These are phyloP conservation scores for Suncus etruscus DNA, from an alignment of 2,113 vertebrate species.

Conservation along the genomic window DNA sequence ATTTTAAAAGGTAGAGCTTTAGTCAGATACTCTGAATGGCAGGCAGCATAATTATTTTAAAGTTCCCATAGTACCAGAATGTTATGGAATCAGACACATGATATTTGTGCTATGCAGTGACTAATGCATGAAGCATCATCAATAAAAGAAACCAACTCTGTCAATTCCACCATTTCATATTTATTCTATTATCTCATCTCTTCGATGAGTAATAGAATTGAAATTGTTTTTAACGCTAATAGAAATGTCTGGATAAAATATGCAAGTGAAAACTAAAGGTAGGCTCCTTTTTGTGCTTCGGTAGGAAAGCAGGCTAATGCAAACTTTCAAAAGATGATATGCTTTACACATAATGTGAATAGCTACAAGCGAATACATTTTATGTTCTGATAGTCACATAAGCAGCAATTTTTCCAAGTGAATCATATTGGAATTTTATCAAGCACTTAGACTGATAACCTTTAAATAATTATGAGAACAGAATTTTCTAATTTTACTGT, in stretches of 20 bases:
- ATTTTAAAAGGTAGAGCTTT: conserved; percentile 51
- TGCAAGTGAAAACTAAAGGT: conserved; percentile 47
- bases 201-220: conserved; percentile 70
- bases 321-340: conserved; percentile 73
- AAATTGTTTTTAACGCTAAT: conserved; percentile 68
- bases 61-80: neutral
- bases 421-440: conserved; percentile 83
- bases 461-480: conserved; percentile 84
- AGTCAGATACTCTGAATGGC: neutral
- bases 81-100: neutral
- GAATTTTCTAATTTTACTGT: conserved; percentile 85
- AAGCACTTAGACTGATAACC: conserved; percentile 83
- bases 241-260: conserved; percentile 74
- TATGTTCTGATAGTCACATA: conserved; percentile 74
- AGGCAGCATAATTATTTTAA: neutral
- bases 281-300: conserved; percentile 72
- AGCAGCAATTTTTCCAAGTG: conserved; percentile 80
- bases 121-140: conserved; percentile 18
- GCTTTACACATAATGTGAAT: conserved; percentile 69
- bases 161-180: conserved; percentile 27
- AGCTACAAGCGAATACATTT: conserved; percentile 77
- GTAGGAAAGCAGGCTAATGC: conserved; percentile 68
- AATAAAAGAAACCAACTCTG: conserved; percentile 28
- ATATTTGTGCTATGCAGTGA: neutral
- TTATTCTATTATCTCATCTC: conserved; percentile 39